A percentile compares a stretch with the other conserved stretches of the same genome.
These are phyloP conservation scores for Furcula furcula DNA, from an alignment of 2,888 invertebrate genomes.

Conservation along the genomic window DNA sequence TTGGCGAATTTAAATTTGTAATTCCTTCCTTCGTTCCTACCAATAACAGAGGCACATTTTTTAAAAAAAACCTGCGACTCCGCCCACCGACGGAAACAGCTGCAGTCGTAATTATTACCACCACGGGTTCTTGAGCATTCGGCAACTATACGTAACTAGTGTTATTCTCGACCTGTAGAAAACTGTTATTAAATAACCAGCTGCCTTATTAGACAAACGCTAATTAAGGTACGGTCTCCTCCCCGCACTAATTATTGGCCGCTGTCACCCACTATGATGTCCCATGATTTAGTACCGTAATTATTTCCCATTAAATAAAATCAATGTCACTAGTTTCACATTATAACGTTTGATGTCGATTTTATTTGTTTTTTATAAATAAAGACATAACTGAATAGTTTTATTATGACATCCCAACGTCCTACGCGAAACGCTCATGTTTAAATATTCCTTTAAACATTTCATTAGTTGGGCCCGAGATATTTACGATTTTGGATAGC, in stretches of 20 bases:
- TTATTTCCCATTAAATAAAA: not conserved
- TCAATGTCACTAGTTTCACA: slow-evolving; percentile 16
- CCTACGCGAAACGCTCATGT: slow-evolving; percentile 48
- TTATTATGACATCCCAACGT: slow-evolving; percentile 52
- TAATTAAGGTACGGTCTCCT: too few relatives aligned
- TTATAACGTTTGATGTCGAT: slow-evolving; percentile 21
- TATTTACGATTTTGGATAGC: slow-evolving; percentile 56
- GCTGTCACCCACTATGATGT: too few relatives aligned
- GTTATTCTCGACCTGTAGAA: slow-evolving; percentile 42
- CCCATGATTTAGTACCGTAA: not conserved
- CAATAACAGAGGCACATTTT: slow-evolving; percentile 71
- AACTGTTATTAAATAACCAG: slow-evolving; percentile 43
- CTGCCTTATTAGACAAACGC: slow-evolving; percentile 29
- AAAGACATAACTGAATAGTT: slow-evolving; percentile 46
- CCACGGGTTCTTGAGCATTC: slow-evolving; percentile 64
- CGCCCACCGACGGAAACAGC: slow-evolving; percentile 77
- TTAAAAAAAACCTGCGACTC: slow-evolving; percentile 64
- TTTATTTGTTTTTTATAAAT: slow-evolving; percentile 46
- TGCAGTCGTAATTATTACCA: slow-evolving; percentile 76
- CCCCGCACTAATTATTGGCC: too few relatives aligned
- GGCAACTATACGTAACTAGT: slow-evolving; percentile 51
- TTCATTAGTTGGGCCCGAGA: slow-evolving; percentile 46
- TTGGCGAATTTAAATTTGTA: slow-evolving; percentile 78
- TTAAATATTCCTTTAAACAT: slow-evolving; percentile 45
- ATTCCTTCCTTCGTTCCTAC: slow-evolving; percentile 60